A percentile compares a stretch with the other conserved stretches of the same genome.
These are phyloP conservation scores for Lycaena phlaeas DNA, from an alignment of 2,888 invertebrate genomes.

Conservation along the genomic window DNA sequence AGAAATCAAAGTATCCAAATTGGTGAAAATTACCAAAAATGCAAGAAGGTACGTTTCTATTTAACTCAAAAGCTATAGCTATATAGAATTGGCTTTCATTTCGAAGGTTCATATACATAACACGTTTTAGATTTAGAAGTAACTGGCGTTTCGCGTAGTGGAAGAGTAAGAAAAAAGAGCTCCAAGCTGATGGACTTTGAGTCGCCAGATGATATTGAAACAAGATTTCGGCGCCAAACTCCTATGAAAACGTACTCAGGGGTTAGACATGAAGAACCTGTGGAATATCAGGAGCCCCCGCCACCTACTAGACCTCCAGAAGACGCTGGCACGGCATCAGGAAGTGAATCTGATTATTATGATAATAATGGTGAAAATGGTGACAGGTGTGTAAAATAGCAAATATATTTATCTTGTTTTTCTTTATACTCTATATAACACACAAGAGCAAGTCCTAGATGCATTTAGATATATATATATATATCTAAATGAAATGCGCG, in stretches of 20 bases:
- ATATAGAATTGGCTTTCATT: too few relatives aligned
- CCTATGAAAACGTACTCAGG: conserved; percentile 41
- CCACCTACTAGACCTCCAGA: conserved; percentile 32
- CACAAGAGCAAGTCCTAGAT: too few relatives aligned
- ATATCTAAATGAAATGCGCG: too few relatives aligned
- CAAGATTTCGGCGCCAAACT: conserved; percentile 61
- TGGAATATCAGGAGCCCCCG: conserved; percentile 35
- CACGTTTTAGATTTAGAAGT: conserved; percentile 78
- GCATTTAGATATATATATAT: too few relatives aligned
- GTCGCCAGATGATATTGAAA: conserved; percentile 89
- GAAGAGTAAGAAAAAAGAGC: conserved; percentile 93
- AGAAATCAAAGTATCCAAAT: neutral
- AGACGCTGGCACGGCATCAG: conserved; percentile 49
- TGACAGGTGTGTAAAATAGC: conserved; percentile 47
- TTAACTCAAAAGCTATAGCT: too few relatives aligned
- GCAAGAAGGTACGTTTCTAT: conserved; percentile 15
- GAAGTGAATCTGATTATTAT: conserved; percentile 61
- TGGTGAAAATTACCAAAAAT: conserved; percentile 8
- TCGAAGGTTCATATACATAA: too few relatives aligned
- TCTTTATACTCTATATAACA: too few relatives aligned
- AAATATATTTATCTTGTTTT: too few relatives aligned
- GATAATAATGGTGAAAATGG: conserved; percentile 58
- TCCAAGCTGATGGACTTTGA: conserved; percentile 95
- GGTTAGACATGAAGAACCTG: conserved; percentile 37
- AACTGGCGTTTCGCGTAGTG: conserved; percentile 90